Evolutionary conservation across 2,113 vertebrate species (phyloP), one percentile per base, ranked within the genome.

Genomic region (Boleophthalmus pectinirostris): DNA sequence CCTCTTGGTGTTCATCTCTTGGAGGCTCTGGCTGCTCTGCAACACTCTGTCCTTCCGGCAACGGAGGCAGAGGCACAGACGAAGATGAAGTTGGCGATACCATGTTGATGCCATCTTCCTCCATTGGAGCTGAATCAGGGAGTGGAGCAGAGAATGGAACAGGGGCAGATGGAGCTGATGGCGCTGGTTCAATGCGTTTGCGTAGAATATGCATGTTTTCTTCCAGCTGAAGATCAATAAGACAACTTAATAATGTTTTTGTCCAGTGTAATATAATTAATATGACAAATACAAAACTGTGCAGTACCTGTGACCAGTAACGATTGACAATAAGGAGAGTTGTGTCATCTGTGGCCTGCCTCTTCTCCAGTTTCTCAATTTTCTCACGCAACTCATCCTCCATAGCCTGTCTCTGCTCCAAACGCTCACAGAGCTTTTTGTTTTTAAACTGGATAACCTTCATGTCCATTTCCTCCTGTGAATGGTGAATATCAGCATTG

Each of bases 361-460:
- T 91, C 82, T 97, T 97, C 85, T 97, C 96, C 81, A 98, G 83
- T 80, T 97, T 98, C 88, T 98, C 96, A 38, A 98, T 98, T 75
- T 96, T 94, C 80, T 98, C 96, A 13, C 96, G 90, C 63, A 98
- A 82, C 77, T 98, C 96, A 38, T 98, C 96, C 83, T 98, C 96
- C 87, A 96, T 95, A 0, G 94, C 92, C 78, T 98, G 96, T 0
- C 96, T 92, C 88, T 98, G 96, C 87, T 98, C 96, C 88, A 98
- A 77, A 0, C 96, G 94, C 75, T 97, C 96, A 0, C 93, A 94
- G 16, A 98, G 85, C 79, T 98, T 98, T 85, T 97, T 98, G 85
- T 98, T 98, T 89, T 97, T 97, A 74, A 98, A 98, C 91, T 98
- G 96, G 61, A 98, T 78, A 5, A 98, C 96, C 73, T 98, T 98